Evolutionary conservation across 2,888 invertebrate genomes (phyloP).

Genomic region (Unio delphinus): DNA sequence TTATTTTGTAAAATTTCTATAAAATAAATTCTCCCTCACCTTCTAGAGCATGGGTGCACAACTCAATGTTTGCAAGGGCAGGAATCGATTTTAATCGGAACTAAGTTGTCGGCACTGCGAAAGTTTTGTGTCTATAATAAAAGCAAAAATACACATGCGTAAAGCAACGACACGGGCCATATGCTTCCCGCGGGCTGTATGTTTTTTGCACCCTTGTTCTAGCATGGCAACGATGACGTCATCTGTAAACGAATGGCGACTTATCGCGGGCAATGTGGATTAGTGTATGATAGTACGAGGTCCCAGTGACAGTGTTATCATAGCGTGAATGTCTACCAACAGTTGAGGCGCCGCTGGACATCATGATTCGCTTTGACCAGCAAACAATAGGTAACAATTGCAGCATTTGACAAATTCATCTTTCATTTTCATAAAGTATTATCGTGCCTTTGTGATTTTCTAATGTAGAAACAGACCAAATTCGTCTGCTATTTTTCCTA

Average conservation of each 20-base stretch:
- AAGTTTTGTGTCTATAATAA: slow-evolving; percentile 4
- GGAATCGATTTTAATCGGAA: slow-evolving; percentile 6
- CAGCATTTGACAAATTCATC: not conserved
- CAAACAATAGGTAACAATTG: slow-evolving; percentile 17
- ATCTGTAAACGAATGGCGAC: slow-evolving; percentile 46
- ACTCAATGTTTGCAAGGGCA: too few species aligned
- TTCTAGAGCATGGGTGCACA: too few species aligned
- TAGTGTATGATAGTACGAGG: slow-evolving; percentile 3
- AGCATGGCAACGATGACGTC: slow-evolving; percentile 47
- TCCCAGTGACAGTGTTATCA: slow-evolving; percentile 1
- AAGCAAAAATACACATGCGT: not conserved
- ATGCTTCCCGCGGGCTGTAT: too few species aligned
- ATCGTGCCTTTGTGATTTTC: too few species aligned
- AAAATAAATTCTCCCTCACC: too few species aligned
- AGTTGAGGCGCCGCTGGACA: slow-evolving; percentile 15
- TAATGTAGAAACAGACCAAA: too few species aligned
- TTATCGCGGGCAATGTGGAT: slow-evolving; percentile 15
- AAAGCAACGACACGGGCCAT: too few species aligned
- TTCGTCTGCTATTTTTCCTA: too few species aligned
- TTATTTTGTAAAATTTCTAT: too few species aligned
- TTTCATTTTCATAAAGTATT: not conserved
- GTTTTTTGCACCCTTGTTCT: too few species aligned
- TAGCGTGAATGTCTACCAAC: slow-evolving; percentile 3
- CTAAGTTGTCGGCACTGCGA: not conserved
- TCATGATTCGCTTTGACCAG: slow-evolving; percentile 36